Percentiles rank a stretch among this genome's conserved stretches.
Evolutionary conservation across 2,888 invertebrate genomes (phyloP).

Genomic region (Mesorhabditis belari): DNA sequence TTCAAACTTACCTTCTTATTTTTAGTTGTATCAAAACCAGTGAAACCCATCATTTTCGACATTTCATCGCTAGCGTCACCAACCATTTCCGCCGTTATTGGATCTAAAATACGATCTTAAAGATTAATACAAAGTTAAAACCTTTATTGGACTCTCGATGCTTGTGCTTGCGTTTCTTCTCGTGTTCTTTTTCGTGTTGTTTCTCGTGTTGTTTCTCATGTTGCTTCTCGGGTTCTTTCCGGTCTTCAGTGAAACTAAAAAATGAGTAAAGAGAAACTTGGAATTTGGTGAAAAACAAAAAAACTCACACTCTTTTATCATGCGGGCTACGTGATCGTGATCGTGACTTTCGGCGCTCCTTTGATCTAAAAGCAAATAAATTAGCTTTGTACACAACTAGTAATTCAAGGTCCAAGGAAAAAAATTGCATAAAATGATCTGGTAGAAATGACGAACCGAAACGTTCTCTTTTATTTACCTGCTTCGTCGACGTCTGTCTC

Average conservation of each 20-base stretch:
- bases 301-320: background rate
- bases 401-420: too few species aligned
- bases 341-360: background rate
- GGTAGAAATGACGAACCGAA: too few species aligned
- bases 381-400: background rate
- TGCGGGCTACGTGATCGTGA: conserved; percentile 1
- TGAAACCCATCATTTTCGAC: conserved; percentile 78
- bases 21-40: conserved; percentile 88
- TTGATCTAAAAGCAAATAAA: background rate
- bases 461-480: background rate
- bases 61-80: conserved; percentile 39
- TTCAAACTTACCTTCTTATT: conserved; percentile 48
- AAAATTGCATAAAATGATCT: too few species aligned
- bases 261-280: background rate
- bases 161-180: conserved; percentile 3
- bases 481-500: conserved; percentile 6
- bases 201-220: conserved; percentile 16
- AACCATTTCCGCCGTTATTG: conserved; percentile 12
- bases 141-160: background rate
- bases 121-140: background rate
- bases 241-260: conserved; percentile 5
- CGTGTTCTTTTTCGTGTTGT: conserved; percentile 10
- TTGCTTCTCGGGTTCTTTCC: too few species aligned
- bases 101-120: conserved; percentile 4
- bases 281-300: background rate